Evolutionary conservation across 2,113 vertebrate genomes (phyloP).

Genomic region (Peromyscus polionotus): DNA sequence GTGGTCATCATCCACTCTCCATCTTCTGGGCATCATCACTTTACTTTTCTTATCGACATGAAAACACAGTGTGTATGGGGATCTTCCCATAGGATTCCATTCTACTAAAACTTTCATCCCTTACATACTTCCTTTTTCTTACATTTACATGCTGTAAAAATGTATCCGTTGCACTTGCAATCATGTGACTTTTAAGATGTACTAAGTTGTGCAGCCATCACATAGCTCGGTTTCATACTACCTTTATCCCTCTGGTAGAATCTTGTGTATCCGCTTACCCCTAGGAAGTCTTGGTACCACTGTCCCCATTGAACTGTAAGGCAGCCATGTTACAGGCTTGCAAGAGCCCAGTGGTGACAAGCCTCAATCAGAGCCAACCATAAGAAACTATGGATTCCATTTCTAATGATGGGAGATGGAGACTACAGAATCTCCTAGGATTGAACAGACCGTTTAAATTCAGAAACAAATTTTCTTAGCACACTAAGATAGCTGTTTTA

Average conservation of each 20-base stretch:
- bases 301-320: constrained; percentile 21
- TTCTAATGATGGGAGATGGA: neutral
- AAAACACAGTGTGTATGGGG: neutral
- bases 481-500: neutral
- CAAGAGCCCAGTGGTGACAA: neutral
- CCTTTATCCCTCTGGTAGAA: neutral
- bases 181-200: neutral
- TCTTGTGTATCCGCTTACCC: neutral
- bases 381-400: neutral
- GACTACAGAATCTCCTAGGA: neutral
- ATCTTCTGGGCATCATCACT: neutral
- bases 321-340: neutral
- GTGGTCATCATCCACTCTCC: neutral
- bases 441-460: constrained; percentile 4
- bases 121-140: neutral
- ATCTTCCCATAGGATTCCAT: neutral
- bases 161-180: neutral
- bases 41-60: neutral
- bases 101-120: neutral
- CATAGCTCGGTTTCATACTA: constrained; percentile 22
- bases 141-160: constrained; percentile 23
- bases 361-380: neutral
- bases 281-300: neutral
- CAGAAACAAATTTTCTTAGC: neutral
- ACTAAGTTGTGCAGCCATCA: neutral